Evolutionary conservation across 2,888 invertebrate species (phyloP).

Genomic region (Drosophila phalerata): DNA sequence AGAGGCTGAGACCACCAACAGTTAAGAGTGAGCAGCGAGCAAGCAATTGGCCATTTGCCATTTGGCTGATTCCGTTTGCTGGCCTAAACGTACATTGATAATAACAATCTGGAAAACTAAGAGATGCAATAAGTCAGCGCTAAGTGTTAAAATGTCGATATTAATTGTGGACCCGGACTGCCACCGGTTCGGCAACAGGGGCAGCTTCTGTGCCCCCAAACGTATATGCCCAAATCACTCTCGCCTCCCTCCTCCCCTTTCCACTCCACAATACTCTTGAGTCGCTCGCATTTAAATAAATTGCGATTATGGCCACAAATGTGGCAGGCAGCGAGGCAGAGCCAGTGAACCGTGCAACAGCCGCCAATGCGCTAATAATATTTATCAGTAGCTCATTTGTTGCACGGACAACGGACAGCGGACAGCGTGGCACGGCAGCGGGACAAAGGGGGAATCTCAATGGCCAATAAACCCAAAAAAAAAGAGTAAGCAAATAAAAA

Average conservation of each 20-base stretch:
- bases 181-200: conserved; percentile 45
- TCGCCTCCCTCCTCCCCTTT: conserved; percentile 10
- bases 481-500: conserved; percentile 59
- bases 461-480: conserved; percentile 69
- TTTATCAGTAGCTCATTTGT: conserved; percentile 80
- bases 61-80: conserved; percentile 29
- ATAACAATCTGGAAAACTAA: conserved; percentile 76
- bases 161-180: conserved; percentile 76
- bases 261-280: conserved; percentile 2
- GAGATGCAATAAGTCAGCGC: conserved; percentile 81
- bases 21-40: not conserved
- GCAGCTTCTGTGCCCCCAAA: conserved; percentile 25
- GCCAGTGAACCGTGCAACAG: conserved; percentile 59
- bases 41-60: conserved; percentile 38
- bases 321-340: conserved; percentile 57
- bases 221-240: not conserved
- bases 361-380: conserved; percentile 74
- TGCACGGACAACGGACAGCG: conserved; percentile 54
- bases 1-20: conserved; percentile 28
- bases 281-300: conserved; percentile 74
- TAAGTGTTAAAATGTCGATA: conserved; percentile 84
- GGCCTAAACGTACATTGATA: conserved; percentile 67
- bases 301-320: conserved; percentile 78
- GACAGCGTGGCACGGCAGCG: not conserved
- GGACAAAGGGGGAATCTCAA: conserved; percentile 4